phyloP scores from a whole-genome alignment of 2,113 vertebrate species.

The Apeltes quadracus region DNA sequence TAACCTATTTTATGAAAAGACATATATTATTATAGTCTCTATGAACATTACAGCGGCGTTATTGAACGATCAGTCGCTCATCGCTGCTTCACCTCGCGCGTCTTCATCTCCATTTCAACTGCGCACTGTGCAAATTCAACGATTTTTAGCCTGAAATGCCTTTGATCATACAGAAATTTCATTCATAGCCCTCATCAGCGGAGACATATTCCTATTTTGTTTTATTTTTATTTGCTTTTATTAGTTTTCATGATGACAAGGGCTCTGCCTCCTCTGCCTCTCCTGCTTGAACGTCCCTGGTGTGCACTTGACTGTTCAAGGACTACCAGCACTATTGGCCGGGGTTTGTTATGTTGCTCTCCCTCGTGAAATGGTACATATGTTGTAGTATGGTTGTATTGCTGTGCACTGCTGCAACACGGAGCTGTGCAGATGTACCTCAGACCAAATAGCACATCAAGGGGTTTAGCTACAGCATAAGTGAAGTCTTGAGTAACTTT shows the following conservation, averaged over 20 bases:
- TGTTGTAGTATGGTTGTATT: slow-evolving; percentile 18
- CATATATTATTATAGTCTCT: no score
- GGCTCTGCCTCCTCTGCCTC: no score
- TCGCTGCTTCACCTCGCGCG: no score
- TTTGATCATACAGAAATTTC: no score
- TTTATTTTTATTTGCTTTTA: neutral
- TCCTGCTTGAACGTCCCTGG: neutral
- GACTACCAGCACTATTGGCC: slow-evolving; percentile 4
- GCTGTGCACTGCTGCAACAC: slow-evolving; percentile 32
- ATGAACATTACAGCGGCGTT: no score
- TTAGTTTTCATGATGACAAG: no score
- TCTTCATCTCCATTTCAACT: no score
- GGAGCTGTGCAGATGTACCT: slow-evolving; percentile 30
- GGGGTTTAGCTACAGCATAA: slow-evolving; percentile 49
- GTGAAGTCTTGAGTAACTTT: slow-evolving; percentile 55
- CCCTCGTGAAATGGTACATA: slow-evolving; percentile 27
- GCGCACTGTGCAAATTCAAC: no score
- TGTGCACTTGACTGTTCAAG: slow-evolving; percentile 4
- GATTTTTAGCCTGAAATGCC: no score
- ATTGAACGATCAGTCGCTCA: no score
- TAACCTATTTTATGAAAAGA: no score
- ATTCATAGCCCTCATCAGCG: no score
- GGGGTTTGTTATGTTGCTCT: slow-evolving; percentile 30
- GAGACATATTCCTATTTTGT: neutral
- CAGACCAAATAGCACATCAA: slow-evolving; percentile 55